phyloP scores from a whole-genome alignment of 2,797 vertebrate genomes.

The Gymnothorax reevesii region DNA sequence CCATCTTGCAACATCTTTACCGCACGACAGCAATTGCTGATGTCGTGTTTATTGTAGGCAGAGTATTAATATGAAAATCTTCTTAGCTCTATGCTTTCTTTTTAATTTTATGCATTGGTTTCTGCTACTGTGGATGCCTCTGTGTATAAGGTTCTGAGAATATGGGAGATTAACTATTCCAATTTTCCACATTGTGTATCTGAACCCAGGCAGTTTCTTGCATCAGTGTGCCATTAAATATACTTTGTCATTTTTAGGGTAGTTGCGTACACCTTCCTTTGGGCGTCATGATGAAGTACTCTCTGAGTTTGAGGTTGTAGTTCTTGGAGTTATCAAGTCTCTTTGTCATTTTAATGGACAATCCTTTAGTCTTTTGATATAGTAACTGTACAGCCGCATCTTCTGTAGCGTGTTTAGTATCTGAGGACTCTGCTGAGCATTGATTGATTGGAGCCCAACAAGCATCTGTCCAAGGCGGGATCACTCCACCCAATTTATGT shows the following conservation, averaged over 20 bases:
- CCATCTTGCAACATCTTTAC: background rate
- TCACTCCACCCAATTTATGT: background rate
- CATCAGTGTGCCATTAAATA: background rate
- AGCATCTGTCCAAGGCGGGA: background rate
- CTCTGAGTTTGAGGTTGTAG: no score
- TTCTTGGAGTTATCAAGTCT: no score
- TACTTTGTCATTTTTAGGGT: background rate
- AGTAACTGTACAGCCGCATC: background rate
- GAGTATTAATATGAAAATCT: background rate
- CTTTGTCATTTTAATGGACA: no score
- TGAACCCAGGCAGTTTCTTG: background rate
- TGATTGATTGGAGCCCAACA: background rate
- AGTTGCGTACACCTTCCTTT: no score
- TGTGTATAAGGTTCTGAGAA: background rate
- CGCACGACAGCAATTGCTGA: background rate
- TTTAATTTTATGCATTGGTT: background rate
- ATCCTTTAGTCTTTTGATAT: background rate
- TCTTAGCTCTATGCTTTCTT: background rate
- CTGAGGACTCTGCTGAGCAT: background rate
- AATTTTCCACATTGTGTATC: background rate
- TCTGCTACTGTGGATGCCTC: background rate
- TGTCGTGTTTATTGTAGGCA: background rate
- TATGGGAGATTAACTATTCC: background rate
- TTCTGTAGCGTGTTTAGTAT: background rate
- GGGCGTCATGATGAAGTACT: no score